Conservation (phyloP, 2,888 invertebrate genomes). For the Malthinus seriepunctatus region DNA sequence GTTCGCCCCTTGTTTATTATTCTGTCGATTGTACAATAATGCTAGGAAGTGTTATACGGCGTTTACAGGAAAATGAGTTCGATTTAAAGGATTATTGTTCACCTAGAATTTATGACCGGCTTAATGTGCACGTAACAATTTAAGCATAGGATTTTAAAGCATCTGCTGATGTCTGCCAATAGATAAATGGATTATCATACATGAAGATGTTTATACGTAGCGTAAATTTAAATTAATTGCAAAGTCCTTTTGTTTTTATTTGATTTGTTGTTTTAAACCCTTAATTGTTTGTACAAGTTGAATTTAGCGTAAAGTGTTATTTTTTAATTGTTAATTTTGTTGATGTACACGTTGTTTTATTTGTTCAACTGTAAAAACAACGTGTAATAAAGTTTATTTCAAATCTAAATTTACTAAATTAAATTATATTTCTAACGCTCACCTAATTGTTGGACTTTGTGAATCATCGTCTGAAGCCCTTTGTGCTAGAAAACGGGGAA, state of each 20-base stretch:
- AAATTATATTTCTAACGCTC: slow-evolving; percentile 25
- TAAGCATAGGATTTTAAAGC: slow-evolving; percentile 17
- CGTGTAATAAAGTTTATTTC: no score
- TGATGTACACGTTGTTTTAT: no score
- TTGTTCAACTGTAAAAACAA: no score
- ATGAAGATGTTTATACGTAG: not conserved
- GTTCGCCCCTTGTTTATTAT: slow-evolving; percentile 18
- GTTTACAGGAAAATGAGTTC: slow-evolving; percentile 23
- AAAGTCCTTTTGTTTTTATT: no score
- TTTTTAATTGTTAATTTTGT: no score
- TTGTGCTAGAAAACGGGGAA: slow-evolving; percentile 66
- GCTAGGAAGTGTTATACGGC: slow-evolving; percentile 10
- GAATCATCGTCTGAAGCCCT: slow-evolving; percentile 56
- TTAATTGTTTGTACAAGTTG: no score
- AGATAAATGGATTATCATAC: no score
- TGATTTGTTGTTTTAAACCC: no score
- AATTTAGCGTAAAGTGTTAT: no score
- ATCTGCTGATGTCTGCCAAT: slow-evolving; percentile 7
- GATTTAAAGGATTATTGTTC: slow-evolving; percentile 32
- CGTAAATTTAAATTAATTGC: not conserved
- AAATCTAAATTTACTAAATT: no score
- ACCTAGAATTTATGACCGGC: slow-evolving; percentile 23
- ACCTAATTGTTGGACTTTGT: slow-evolving; percentile 54
- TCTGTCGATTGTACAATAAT: slow-evolving; percentile 24
- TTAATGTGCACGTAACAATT: slow-evolving; percentile 20